A percentile compares a stretch with the other conserved stretches of the same genome.
These are phyloP conservation scores for Antheraea assamensis DNA, from an alignment of 2,888 invertebrate genomes.

Conservation along the genomic window DNA sequence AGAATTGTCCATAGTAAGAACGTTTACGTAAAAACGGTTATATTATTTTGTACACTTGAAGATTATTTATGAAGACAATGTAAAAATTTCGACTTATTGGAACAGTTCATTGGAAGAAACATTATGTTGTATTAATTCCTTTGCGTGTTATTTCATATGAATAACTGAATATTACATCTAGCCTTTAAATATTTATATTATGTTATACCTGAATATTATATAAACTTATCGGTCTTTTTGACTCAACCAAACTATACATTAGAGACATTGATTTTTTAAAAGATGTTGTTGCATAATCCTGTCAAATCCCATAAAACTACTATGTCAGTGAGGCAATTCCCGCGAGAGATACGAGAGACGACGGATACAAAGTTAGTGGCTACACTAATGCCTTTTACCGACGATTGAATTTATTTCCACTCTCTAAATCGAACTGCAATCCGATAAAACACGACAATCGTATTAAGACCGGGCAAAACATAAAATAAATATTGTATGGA, in stretches of 20 bases:
- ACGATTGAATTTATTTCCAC: constrained; percentile 12
- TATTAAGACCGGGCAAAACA: constrained; percentile 12
- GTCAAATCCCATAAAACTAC: constrained; percentile 3
- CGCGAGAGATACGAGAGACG: not conserved
- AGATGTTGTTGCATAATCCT: not conserved
- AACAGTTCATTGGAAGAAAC: no score
- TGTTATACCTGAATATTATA: no score
- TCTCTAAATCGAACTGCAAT: constrained; percentile 16
- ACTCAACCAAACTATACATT: not conserved
- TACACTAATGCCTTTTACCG: constrained; percentile 12
- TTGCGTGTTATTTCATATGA: no score
- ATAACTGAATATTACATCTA: no score
- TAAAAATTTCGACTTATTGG: no score
- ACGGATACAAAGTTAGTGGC: constrained; percentile 6
- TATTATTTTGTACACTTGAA: no score
- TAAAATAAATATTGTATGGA: not conserved
- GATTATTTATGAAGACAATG: no score
- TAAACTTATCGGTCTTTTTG: no score
- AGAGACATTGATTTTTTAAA: not conserved
- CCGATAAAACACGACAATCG: constrained; percentile 17
- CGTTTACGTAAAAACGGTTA: no score
- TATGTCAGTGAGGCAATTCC: not conserved
- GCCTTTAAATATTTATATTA: no score
- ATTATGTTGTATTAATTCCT: no score
- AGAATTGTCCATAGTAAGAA: no score